Evolutionary conservation across 2,888 invertebrate genomes (phyloP).

Genomic region (Thera obeliscata): DNA sequence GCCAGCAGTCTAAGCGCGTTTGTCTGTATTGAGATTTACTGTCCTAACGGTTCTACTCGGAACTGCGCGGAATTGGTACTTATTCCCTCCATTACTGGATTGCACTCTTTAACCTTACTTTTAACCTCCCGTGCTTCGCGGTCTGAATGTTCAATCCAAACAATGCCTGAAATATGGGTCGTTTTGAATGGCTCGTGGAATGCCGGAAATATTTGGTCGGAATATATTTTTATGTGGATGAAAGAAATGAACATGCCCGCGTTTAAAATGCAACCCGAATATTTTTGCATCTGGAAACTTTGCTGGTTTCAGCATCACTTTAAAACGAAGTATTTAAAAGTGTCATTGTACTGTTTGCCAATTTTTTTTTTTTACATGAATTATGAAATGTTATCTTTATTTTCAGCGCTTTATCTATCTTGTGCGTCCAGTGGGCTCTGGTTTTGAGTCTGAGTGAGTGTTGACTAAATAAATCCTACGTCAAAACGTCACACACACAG

Average conservation of each 20-base stretch:
- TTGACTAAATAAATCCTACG: too few species aligned
- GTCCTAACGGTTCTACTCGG: conserved; percentile 48
- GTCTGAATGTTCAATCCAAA: conserved; percentile 22
- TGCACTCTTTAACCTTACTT: conserved; percentile 40
- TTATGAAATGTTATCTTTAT: too few species aligned
- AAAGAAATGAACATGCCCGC: conserved; percentile 1
- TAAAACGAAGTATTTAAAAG: too few species aligned
- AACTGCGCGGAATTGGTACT: conserved; percentile 43
- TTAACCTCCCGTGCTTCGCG: conserved; percentile 11
- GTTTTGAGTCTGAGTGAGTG: too few species aligned
- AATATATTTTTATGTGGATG: not conserved
- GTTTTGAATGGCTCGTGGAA: conserved; percentile 10
- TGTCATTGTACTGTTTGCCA: too few species aligned
- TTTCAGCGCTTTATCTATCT: too few species aligned
- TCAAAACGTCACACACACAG: too few species aligned
- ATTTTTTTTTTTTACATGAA: too few species aligned
- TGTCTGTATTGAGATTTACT: conserved; percentile 70
- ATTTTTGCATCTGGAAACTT: not conserved
- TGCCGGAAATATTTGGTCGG: not conserved
- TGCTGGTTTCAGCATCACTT: not conserved
- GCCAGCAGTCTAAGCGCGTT: conserved; percentile 62
- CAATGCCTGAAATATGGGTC: conserved; percentile 27
- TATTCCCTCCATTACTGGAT: conserved; percentile 37
- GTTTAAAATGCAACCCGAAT: not conserved
- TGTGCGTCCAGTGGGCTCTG: too few species aligned